Conservation (phyloP, 2,113 vertebrate genomes). For the Theropithecus gelada region DNA sequence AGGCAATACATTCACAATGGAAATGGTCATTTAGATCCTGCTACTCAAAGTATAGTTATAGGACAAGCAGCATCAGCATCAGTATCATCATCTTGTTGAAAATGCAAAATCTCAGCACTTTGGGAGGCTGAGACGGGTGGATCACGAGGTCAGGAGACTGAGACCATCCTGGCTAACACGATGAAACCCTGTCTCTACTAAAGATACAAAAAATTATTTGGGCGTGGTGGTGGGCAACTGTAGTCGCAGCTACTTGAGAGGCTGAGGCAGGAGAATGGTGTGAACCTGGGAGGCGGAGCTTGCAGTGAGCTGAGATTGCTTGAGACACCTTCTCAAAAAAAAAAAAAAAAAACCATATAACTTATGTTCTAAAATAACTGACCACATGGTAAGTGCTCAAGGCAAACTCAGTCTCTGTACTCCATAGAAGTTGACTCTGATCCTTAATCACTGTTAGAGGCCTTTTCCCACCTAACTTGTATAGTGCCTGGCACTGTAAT, state of each 20-base stretch:
- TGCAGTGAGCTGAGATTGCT: too few relatives aligned
- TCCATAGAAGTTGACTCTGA: background rate
- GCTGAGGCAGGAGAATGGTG: too few relatives aligned
- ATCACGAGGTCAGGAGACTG: too few relatives aligned
- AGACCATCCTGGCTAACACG: too few relatives aligned
- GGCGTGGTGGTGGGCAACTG: too few relatives aligned
- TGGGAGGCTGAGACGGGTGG: too few relatives aligned
- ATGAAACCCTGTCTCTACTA: too few relatives aligned
- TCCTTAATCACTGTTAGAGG: background rate
- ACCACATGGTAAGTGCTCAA: background rate
- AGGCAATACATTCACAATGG: background rate
- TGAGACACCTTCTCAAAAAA: too few relatives aligned
- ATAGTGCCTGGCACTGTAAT: too few relatives aligned
- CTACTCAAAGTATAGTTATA: background rate
- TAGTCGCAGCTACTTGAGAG: too few relatives aligned
- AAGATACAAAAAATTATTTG: too few relatives aligned
- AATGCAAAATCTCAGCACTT: background rate
- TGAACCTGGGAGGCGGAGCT: too few relatives aligned
- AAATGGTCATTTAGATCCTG: background rate
- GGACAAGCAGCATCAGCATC: background rate
- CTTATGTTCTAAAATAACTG: background rate
- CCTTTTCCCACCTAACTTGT: background rate
- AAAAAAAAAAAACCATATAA: background rate
- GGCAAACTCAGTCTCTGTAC: background rate
- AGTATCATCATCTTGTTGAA: background rate